Evolutionary conservation across 2,797 vertebrate genomes (phyloP).

Genomic region (Simalia tracyae): DNA sequence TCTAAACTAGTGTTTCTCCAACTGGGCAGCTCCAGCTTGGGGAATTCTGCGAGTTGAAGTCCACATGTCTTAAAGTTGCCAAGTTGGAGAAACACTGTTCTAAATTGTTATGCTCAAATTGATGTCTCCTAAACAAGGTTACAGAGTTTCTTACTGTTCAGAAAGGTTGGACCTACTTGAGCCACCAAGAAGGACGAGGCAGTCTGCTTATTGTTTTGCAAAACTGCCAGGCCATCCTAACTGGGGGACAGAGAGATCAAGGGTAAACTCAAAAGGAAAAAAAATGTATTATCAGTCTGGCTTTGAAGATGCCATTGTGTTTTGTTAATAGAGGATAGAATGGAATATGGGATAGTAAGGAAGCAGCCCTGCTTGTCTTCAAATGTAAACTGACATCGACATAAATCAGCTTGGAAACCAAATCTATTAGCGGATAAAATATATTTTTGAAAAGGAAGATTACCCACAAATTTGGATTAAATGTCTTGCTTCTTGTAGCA

Average conservation of each 20-base stretch:
- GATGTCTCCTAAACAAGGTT: not conserved
- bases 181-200: not conserved
- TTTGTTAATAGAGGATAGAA: not conserved
- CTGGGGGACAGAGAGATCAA: not conserved
- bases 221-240: not conserved
- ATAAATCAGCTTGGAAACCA: not conserved
- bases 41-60: not conserved
- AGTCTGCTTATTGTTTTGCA: not conserved
- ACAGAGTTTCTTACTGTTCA: not conserved
- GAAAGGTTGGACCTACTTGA: not conserved
- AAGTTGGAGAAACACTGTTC: not conserved
- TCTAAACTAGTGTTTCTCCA: not conserved
- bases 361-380: not conserved
- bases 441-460: not conserved
- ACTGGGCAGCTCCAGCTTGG: not conserved
- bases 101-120: not conserved
- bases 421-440: not conserved
- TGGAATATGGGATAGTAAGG: not conserved
- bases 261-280: not conserved
- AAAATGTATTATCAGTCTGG: not conserved
- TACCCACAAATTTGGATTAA: not conserved
- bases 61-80: not conserved
- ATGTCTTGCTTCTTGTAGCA: not conserved
- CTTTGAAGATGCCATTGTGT: not conserved
- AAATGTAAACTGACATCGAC: not conserved